Conservation (phyloP, 1,140 invertebrate genomes). For the Uloborus diversus region DNA sequence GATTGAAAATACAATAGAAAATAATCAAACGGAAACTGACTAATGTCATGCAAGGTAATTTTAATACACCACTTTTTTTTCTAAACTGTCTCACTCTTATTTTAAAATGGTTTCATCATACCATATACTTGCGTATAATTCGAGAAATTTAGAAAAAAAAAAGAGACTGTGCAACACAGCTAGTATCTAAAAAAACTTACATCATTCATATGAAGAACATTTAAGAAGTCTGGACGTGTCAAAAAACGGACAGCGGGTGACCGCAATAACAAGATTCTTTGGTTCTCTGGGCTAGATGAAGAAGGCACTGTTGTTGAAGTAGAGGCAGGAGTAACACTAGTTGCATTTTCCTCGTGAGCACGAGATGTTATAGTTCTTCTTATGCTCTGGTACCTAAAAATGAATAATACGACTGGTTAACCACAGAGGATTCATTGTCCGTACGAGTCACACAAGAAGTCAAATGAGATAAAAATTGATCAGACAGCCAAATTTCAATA, state of each 20-base stretch:
- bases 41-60: no score
- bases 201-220: conserved; percentile 89
- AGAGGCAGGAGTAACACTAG: conserved; percentile 59
- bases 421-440: no score
- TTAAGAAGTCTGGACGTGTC: conserved; percentile 90
- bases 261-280: conserved; percentile 60
- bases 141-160: neutral
- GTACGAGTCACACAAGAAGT: no score
- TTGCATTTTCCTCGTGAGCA: conserved; percentile 70
- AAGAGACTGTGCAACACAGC: conserved; percentile 69
- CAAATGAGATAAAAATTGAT: no score
- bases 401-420: neutral
- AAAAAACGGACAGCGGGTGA: conserved; percentile 85
- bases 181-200: conserved; percentile 67
- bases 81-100: no score
- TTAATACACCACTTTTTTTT: no score
- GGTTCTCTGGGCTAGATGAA: conserved; percentile 36
- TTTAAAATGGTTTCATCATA: no score
- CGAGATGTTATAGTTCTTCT: conserved; percentile 73
- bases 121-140: no score
- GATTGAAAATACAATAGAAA: no score
- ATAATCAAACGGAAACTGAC: no score
- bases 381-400: conserved; percentile 80
- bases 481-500: no score
- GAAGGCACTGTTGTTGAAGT: conserved; percentile 43